Evolutionary conservation across 2,113 vertebrate genomes (phyloP).

Genomic region (Conger conger): DNA sequence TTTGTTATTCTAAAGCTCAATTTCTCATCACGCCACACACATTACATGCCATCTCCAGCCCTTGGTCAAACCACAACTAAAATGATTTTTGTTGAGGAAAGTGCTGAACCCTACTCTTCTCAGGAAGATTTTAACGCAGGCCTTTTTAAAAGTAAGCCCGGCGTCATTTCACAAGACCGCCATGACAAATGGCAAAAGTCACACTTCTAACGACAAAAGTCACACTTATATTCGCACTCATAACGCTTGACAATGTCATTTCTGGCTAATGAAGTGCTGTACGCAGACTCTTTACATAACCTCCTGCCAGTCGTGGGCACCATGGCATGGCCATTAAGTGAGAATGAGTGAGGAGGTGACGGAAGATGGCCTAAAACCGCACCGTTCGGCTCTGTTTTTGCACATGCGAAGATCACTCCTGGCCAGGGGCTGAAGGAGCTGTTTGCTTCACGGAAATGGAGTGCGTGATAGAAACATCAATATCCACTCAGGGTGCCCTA

Average conservation of each 20-base stretch:
- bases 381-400: not conserved
- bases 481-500: not conserved
- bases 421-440: not conserved
- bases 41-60: too few species aligned
- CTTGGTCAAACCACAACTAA: too few species aligned
- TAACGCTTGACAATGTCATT: not conserved
- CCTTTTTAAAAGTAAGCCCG: too few species aligned
- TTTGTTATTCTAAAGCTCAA: too few species aligned
- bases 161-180: too few species aligned
- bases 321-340: not conserved
- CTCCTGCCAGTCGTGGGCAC: not conserved
- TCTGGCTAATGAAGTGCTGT: not conserved
- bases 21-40: too few species aligned
- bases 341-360: not conserved
- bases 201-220: not conserved
- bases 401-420: not conserved
- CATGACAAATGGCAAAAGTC: not conserved
- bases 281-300: not conserved
- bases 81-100: not conserved
- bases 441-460: not conserved
- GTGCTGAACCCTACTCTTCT: not conserved
- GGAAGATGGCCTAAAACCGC: not conserved
- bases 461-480: constrained; percentile 19
- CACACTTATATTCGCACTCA: too few species aligned
- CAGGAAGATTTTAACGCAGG: not conserved